Conservation (phyloP, 2,797 vertebrate species). For the Lepilemur septentrionalis region DNA sequence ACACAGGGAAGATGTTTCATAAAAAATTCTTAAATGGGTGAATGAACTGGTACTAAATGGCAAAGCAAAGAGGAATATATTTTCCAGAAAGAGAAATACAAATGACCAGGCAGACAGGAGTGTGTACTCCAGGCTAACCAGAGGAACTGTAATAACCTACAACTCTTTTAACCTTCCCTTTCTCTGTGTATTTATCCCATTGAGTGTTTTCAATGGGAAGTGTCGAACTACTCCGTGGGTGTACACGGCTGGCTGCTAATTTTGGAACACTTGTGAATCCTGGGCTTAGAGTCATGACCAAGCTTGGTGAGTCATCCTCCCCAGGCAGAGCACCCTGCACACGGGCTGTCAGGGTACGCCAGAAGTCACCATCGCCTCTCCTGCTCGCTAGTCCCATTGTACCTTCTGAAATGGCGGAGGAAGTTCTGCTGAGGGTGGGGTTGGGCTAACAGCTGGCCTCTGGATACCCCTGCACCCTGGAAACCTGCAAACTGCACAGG, state of each 20-base stretch:
- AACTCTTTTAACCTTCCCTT: not conserved
- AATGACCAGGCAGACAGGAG: not conserved
- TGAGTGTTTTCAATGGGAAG: constrained; percentile 35
- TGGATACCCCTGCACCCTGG: not conserved
- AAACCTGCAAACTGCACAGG: not conserved
- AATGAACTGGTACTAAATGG: not conserved
- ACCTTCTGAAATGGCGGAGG: not conserved
- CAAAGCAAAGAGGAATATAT: not conserved
- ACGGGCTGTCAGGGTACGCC: constrained; percentile 1
- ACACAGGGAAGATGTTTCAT: not conserved
- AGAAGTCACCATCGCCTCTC: not conserved
- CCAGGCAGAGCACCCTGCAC: not conserved
- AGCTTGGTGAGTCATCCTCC: constrained; percentile 54
- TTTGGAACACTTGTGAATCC: constrained; percentile 60
- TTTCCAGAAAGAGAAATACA: not conserved
- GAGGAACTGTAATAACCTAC: not conserved
- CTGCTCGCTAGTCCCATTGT: not conserved
- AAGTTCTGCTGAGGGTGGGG: not conserved
- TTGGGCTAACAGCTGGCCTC: not conserved
- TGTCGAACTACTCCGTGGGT: constrained; percentile 21
- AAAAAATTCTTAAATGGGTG: not conserved
- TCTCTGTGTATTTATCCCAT: not conserved
- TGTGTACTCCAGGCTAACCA: not conserved
- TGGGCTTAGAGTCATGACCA: constrained; percentile 54
- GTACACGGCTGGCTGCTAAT: constrained; percentile 8